Evolutionary conservation across 2,797 vertebrate species (phyloP).

Genomic region (Cheirogaleus major): DNA sequence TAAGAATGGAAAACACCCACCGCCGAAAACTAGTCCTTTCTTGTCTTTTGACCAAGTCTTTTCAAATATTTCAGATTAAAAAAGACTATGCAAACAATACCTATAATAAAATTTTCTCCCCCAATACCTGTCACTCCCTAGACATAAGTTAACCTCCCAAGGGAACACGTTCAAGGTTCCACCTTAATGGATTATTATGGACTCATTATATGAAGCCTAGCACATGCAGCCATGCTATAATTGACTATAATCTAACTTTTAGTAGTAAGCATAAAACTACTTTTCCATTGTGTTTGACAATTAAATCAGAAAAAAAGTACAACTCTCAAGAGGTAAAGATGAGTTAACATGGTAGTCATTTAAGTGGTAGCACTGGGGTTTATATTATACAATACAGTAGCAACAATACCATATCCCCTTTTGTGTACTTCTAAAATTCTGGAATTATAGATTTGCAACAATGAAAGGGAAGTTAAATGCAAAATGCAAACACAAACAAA

Average conservation of each 20-base stretch:
- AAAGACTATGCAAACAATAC: slow-evolving; percentile 61
- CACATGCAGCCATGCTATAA: too few relatives aligned
- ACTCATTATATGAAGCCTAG: not conserved
- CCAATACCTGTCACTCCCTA: slow-evolving; percentile 30
- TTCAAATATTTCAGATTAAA: slow-evolving; percentile 70
- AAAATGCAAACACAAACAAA: not conserved
- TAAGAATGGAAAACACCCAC: slow-evolving; percentile 61
- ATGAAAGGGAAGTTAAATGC: not conserved
- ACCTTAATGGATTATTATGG: not conserved
- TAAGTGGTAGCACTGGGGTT: too few relatives aligned
- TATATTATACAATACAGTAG: not conserved
- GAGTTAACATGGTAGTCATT: not conserved
- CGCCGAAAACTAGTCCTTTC: slow-evolving; percentile 44
- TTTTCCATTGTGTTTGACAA: not conserved
- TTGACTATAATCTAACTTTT: not conserved
- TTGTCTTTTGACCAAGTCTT: slow-evolving; percentile 64
- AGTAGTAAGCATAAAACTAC: not conserved
- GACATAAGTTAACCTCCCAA: slow-evolving; percentile 17
- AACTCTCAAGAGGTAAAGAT: not conserved
- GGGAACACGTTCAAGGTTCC: not conserved
- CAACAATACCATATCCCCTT: not conserved
- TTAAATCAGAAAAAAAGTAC: not conserved
- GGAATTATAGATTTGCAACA: not conserved
- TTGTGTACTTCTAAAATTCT: not conserved
- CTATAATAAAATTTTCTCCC: slow-evolving; percentile 67